Conservation (phyloP, 1,140 invertebrate species). For the Phymorhynchus buccinoides region DNA sequence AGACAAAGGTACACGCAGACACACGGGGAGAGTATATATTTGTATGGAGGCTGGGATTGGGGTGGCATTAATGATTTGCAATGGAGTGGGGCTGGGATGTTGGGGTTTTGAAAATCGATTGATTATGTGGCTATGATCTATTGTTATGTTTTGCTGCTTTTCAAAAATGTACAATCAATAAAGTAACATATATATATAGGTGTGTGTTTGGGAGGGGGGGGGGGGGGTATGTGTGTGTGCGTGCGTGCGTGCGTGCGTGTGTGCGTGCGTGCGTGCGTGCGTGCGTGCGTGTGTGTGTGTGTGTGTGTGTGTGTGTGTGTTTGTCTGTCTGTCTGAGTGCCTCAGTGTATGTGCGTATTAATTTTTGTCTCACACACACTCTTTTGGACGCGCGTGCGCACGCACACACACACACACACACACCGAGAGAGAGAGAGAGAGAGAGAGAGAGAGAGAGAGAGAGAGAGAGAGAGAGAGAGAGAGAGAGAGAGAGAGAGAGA, state of each 20-base stretch:
- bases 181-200: no score
- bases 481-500: background rate
- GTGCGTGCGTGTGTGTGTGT: conserved; percentile 4
- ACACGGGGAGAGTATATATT: background rate
- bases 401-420: background rate
- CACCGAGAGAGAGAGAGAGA: background rate
- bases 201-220: background rate
- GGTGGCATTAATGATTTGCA: no score
- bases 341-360: no score
- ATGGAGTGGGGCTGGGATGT: no score
- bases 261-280: background rate
- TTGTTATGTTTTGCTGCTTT: no score
- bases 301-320: background rate
- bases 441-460: background rate
- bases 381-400: no score
- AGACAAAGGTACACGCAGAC: background rate
- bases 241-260: background rate
- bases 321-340: no score
- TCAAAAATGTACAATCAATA: no score
- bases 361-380: no score
- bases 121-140: no score
- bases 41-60: no score
- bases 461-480: background rate
- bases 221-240: background rate
- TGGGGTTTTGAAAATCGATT: no score